A percentile compares a stretch with the other conserved stretches of the same genome.
Evolutionary conservation across 2,797 vertebrate genomes (phyloP).

Genomic region (Okamejei kenojei): DNA sequence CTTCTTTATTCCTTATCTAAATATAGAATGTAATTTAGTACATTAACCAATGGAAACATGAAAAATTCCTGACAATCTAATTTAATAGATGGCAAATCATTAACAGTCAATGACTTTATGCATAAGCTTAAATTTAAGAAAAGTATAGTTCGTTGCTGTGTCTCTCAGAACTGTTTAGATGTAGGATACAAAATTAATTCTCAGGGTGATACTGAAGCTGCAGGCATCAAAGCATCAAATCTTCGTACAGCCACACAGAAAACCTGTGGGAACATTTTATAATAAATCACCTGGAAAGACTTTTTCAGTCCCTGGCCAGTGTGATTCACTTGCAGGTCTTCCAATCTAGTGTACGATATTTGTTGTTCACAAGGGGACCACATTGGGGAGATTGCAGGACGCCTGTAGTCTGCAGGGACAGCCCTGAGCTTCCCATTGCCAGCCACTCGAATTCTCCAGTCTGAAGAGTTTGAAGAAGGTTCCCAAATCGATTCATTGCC

Average conservation of each 20-base stretch:
- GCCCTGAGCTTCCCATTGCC: too few relatives aligned
- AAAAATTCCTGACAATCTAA: neutral
- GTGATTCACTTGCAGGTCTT: too few relatives aligned
- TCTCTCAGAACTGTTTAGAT: neutral
- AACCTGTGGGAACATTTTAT: neutral
- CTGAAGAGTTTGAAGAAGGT: too few relatives aligned
- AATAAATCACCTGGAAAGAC: neutral
- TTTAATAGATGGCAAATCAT: neutral
- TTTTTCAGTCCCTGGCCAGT: too few relatives aligned
- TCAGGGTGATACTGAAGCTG: neutral
- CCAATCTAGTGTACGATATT: too few relatives aligned
- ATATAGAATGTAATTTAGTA: neutral
- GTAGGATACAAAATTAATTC: neutral
- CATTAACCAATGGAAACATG: neutral
- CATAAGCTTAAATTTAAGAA: neutral
- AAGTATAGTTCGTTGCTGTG: neutral
- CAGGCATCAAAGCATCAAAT: neutral
- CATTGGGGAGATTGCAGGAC: too few relatives aligned
- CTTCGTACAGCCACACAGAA: neutral
- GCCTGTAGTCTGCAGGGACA: too few relatives aligned
- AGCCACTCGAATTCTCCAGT: too few relatives aligned
- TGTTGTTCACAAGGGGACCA: too few relatives aligned
- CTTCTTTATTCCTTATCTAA: constrained; percentile 40
- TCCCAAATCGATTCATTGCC: too few relatives aligned
- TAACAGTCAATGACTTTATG: neutral